Conservation (phyloP, 2,113 vertebrate genomes). For the Struthidea cinerea region DNA sequence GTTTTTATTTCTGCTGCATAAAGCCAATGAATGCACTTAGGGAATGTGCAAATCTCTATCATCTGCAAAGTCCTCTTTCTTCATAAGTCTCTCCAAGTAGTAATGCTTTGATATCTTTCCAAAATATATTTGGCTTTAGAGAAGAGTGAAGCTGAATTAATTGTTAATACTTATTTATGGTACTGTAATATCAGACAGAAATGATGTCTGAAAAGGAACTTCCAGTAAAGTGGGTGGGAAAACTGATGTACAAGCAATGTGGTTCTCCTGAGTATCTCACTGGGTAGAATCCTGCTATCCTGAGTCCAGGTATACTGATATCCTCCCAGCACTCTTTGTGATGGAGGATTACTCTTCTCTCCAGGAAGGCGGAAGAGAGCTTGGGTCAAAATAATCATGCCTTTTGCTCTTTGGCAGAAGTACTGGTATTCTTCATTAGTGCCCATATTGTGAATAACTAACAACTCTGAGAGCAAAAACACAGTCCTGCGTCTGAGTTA, state of each 20-base stretch:
- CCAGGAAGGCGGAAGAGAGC: background rate
- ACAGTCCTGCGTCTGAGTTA: background rate
- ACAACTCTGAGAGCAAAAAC: background rate
- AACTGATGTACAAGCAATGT: background rate
- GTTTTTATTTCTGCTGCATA: background rate
- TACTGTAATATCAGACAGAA: background rate
- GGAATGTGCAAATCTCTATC: background rate
- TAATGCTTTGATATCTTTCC: constrained; percentile 28
- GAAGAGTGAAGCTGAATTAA: constrained; percentile 1
- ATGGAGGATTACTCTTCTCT: background rate
- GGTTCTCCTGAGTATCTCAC: background rate
- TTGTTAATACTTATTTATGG: background rate
- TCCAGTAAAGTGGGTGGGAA: background rate
- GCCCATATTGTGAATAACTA: background rate
- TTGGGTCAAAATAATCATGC: background rate
- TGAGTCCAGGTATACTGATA: background rate
- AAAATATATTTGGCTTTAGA: constrained; percentile 17
- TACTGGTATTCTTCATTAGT: background rate
- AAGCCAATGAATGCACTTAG: background rate
- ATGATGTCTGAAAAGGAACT: background rate
- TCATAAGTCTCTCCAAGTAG: constrained; percentile 1
- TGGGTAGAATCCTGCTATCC: background rate
- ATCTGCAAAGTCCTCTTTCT: background rate
- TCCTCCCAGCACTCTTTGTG: background rate
- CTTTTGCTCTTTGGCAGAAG: background rate